Percentiles rank a stretch among this genome's conserved stretches.
Evolutionary conservation across 2,888 invertebrate genomes (phyloP).

Genomic region (Polymixis flavicincta): DNA sequence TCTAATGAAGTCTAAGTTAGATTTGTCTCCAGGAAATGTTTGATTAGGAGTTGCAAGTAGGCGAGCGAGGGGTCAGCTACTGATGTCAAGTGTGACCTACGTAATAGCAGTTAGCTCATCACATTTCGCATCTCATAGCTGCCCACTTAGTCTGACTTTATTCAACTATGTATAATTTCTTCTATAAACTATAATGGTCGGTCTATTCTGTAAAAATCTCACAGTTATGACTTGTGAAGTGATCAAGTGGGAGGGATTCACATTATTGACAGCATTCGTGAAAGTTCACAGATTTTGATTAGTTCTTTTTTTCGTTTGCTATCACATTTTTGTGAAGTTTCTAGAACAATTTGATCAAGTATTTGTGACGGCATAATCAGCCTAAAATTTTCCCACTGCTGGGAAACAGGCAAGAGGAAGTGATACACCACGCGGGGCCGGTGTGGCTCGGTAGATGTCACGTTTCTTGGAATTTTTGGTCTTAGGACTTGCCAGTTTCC

Average conservation of each 20-base stretch:
- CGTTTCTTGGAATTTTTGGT: no score
- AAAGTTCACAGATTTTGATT: not conserved
- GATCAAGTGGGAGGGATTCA: no score
- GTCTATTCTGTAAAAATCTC: no score
- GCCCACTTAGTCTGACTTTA: constrained; percentile 5
- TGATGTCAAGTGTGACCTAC: constrained; percentile 17
- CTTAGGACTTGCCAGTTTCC: no score
- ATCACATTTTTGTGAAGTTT: not conserved
- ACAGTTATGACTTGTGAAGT: no score
- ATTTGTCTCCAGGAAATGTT: constrained; percentile 29
- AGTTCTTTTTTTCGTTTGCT: not conserved
- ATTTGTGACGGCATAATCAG: not conserved
- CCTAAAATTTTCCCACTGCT: no score
- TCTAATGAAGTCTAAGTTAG: constrained; percentile 5
- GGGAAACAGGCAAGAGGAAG: no score
- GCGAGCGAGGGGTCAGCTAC: constrained; percentile 21
- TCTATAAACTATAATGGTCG: not conserved
- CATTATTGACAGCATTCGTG: no score
- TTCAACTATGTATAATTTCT: not conserved
- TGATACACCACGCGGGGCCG: no score
- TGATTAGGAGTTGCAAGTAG: constrained; percentile 15
- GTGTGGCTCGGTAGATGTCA: no score
- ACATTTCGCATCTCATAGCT: not conserved
- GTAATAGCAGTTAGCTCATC: constrained; percentile 20
- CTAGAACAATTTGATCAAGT: not conserved